Percentiles rank a stretch among this genome's conserved stretches.
Evolutionary conservation across 2,888 invertebrate genomes (phyloP).

Genomic region (Acanthosoma haemorrhoidale): DNA sequence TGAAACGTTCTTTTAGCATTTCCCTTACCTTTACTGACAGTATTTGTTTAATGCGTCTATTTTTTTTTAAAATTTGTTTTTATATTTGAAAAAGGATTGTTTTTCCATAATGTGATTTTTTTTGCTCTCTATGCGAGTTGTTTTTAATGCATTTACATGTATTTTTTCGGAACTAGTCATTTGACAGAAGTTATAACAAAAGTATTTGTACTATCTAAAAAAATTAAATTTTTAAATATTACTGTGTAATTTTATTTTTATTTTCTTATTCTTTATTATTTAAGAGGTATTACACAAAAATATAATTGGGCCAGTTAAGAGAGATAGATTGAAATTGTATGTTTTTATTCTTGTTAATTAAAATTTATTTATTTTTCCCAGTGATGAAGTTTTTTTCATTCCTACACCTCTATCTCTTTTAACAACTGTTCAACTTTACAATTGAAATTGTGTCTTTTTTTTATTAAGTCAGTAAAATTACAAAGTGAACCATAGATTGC

Average conservation of each 20-base stretch:
- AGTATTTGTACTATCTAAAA: constrained; percentile 4
- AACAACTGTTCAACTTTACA: neutral
- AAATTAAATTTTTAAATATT: neutral
- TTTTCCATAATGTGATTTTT: constrained; percentile 1
- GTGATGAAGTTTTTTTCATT: neutral
- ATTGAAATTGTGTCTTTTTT: neutral
- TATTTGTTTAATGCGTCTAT: neutral
- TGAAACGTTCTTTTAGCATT: neutral
- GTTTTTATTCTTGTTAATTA: neutral
- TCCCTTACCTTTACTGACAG: constrained; percentile 8
- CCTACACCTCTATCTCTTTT: neutral
- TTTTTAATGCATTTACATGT: constrained; percentile 2
- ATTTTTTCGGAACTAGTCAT: constrained; percentile 13
- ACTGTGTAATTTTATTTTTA: neutral
- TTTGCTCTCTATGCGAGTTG: constrained; percentile 11
- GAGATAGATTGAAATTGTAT: neutral
- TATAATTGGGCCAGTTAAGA: neutral
- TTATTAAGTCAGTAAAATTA: neutral
- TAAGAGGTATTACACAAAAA: neutral
- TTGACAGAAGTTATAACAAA: constrained; percentile 2
- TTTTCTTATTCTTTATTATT: neutral
- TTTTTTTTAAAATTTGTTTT: neutral
- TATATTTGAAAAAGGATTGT: constrained; percentile 6
- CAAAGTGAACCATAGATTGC: neutral
- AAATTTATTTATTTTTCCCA: neutral